These are phyloP conservation scores for Lathronympha strigana DNA, from an alignment of 2,888 invertebrate genomes.

Conservation along the genomic window DNA sequence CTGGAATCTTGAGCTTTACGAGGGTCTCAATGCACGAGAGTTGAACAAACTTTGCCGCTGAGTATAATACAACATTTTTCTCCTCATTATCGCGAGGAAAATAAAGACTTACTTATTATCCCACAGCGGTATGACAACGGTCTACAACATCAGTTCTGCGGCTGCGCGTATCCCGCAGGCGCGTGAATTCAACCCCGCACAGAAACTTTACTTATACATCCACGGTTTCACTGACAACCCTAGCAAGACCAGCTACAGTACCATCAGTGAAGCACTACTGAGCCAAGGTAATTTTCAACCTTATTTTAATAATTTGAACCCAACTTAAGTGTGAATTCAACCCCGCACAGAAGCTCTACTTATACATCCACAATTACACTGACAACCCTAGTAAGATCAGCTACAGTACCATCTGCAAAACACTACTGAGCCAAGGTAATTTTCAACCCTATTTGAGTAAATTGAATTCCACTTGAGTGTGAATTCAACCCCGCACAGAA, in stretches of 20 bases:
- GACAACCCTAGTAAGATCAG: constrained; percentile 63
- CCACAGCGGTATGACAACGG: constrained; percentile 48
- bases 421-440: constrained; percentile 50
- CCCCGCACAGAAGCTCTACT: constrained; percentile 53
- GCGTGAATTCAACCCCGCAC: constrained; percentile 48
- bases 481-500: background rate
- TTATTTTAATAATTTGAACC: too few species aligned
- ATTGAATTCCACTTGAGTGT: background rate
- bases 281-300: constrained; percentile 10
- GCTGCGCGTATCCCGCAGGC: constrained; percentile 51
- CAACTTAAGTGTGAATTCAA: constrained; percentile 46
- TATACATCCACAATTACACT: constrained; percentile 73
- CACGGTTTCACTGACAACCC: constrained; percentile 76
- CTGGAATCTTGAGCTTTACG: too few species aligned
- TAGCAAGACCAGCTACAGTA: constrained; percentile 55
- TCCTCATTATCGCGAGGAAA: too few species aligned
- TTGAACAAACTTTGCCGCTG: too few species aligned
- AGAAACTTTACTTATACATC: constrained; percentile 62
- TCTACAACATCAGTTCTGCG: constrained; percentile 58
- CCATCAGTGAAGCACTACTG: constrained; percentile 54
- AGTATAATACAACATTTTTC: too few species aligned
- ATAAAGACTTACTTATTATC: background rate
- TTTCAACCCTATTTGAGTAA: background rate
- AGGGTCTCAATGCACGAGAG: too few species aligned
- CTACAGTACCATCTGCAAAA: constrained; percentile 56